Percentiles rank a stretch among this genome's conserved stretches.
phyloP scores from a whole-genome alignment of 2,888 invertebrate genomes.

The Pristionchus mayeri region DNA sequence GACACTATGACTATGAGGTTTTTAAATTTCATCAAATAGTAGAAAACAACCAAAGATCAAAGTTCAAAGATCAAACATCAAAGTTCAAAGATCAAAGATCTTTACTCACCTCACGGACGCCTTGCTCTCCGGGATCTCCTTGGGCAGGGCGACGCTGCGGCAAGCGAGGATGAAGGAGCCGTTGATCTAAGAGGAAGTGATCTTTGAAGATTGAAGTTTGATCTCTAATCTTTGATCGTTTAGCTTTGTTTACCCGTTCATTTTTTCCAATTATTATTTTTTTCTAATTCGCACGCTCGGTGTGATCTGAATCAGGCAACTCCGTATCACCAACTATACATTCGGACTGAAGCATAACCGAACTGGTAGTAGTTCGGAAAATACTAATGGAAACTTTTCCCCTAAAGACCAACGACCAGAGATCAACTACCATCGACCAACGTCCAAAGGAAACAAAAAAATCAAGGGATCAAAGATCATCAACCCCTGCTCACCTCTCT shows the following conservation, averaged over 20 bases:
- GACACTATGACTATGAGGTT: too few species aligned
- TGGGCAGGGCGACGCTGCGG: constrained; percentile 19
- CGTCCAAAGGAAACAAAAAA: neutral
- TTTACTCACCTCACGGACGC: neutral
- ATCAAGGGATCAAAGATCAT: neutral
- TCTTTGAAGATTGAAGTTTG: too few species aligned
- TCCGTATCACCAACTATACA: too few species aligned
- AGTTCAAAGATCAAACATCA: neutral
- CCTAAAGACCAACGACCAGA: neutral
- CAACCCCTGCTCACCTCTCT: neutral
- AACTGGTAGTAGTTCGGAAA: too few species aligned
- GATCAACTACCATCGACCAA: neutral
- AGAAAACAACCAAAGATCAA: neutral
- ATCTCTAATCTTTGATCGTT: neutral
- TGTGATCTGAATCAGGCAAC: too few species aligned
- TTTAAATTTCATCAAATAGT: neutral
- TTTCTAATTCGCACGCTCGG: too few species aligned
- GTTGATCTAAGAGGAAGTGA: neutral
- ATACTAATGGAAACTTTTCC: too few species aligned
- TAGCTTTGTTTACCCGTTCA: too few species aligned
- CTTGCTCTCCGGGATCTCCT: constrained; percentile 28
- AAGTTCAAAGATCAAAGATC: constrained; percentile 11
- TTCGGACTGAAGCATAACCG: too few species aligned
- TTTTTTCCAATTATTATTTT: too few species aligned
- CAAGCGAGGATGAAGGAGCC: constrained; percentile 15